Evolutionary conservation across 2,888 invertebrate species (phyloP).

Genomic region (Crossocerus cetratus): DNA sequence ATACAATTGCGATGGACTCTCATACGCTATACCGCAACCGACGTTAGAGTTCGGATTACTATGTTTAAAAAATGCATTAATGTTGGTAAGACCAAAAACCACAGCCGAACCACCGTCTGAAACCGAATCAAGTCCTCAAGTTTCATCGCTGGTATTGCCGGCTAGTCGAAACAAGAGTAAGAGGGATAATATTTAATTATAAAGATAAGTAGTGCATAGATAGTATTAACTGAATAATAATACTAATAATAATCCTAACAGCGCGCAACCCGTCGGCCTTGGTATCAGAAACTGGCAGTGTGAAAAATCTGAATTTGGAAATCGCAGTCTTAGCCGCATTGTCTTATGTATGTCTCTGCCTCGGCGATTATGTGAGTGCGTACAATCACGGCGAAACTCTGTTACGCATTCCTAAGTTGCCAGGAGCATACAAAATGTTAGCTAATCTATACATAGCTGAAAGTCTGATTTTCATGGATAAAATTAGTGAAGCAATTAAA

Average conservation of each 20-base stretch:
- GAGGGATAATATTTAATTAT: not conserved
- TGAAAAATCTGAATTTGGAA: constrained; percentile 73
- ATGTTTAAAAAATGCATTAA: constrained; percentile 91
- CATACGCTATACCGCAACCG: constrained; percentile 91
- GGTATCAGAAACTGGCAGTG: constrained; percentile 59
- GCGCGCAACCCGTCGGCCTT: constrained; percentile 54
- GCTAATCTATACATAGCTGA: constrained; percentile 95
- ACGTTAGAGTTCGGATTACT: constrained; percentile 93
- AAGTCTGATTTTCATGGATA: constrained; percentile 88
- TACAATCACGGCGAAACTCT: constrained; percentile 87
- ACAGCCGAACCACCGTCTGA: constrained; percentile 62
- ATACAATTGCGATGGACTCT: constrained; percentile 82
- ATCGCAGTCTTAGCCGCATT: constrained; percentile 85
- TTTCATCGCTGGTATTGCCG: constrained; percentile 56
- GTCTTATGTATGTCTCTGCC: constrained; percentile 89
- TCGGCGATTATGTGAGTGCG: constrained; percentile 90
- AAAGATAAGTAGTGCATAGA: not conserved
- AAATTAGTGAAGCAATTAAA: constrained; percentile 89
- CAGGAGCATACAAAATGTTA: constrained; percentile 86
- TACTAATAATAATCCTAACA: constrained; percentile 37
- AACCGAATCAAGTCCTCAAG: constrained; percentile 55
- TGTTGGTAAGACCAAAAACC: constrained; percentile 80
- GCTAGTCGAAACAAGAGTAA: not conserved
- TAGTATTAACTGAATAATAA: not conserved
- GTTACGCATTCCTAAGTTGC: constrained; percentile 84